Conservation (phyloP, 2,113 vertebrate genomes). For the Lucifuga dentata region DNA sequence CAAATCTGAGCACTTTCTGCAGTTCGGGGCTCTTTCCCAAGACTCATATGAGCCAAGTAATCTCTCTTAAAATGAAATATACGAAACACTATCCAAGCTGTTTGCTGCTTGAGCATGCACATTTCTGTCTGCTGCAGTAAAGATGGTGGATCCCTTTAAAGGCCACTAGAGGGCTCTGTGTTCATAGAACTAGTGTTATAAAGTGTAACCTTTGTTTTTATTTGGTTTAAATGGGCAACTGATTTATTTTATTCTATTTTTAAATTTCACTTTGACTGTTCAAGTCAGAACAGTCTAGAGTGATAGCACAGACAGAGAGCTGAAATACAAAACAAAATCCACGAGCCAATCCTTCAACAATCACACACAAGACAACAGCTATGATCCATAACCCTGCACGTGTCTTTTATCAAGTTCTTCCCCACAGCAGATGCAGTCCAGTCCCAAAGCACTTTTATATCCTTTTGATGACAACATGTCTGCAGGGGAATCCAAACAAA, state of each 20-base stretch:
- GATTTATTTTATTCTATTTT: too few relatives aligned
- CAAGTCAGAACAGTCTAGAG: background rate
- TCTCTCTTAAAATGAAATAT: too few relatives aligned
- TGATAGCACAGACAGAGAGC: background rate
- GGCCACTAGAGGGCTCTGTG: background rate
- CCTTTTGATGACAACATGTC: constrained; percentile 46
- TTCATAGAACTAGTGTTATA: background rate
- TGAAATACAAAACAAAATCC: constrained; percentile 18
- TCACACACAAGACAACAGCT: constrained; percentile 27
- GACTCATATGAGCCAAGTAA: too few relatives aligned
- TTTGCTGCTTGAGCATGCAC: too few relatives aligned
- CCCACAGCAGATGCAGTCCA: constrained; percentile 28
- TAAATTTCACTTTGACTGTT: too few relatives aligned
- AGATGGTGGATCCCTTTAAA: too few relatives aligned
- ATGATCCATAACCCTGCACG: background rate
- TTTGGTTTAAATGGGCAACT: too few relatives aligned
- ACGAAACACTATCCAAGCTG: too few relatives aligned
- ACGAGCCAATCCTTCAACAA: constrained; percentile 5
- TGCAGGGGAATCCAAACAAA: constrained; percentile 33
- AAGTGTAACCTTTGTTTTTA: background rate
- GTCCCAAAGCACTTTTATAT: constrained; percentile 27
- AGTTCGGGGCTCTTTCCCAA: too few relatives aligned
- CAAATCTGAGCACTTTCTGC: too few relatives aligned
- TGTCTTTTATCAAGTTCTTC: constrained; percentile 34
- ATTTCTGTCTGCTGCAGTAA: too few relatives aligned